Base-by-base conservation (phyloP, 2,888 invertebrate genomes). In the Yponomeuta cagnagella region DNA sequence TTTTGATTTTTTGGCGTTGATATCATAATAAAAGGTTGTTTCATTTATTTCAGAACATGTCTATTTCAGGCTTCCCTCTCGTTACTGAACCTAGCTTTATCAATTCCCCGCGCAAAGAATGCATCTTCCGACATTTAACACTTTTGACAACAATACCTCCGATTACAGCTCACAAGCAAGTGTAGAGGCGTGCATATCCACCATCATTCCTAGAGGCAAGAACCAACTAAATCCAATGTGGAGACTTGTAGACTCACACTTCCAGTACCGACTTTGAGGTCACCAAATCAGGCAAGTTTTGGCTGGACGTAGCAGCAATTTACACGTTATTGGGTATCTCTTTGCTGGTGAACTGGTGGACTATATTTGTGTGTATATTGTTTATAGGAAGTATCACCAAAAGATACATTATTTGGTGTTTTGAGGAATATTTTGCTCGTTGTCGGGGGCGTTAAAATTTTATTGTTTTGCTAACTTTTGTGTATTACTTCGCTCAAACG, bases 141-240 rank as follows among this genome's bases (percentile, higher is more conserved):
- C 52, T 58, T 58, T 58, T 58, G 52, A 58, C 52, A 58, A 58
- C 52, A 58, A 58, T 15, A 58, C 52, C 52, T 15, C 15, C 12
- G 43, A 43, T 43, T 43, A 43, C 9, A 43, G 43, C 9, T 43
- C 43, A 43, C 43, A 8, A 43, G 52, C 52, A 58, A 58, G 52
- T 58, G 52, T 58, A 58, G 15, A 73, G 72, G 73, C 68, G 69
- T 48, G 31, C n/a, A 43, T 68, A 70, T 70, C 69, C 48, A 43
- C 33, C 10, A 66, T 67, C 65, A 70, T 43, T 10, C 48, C 71
- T 69, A 6, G 52, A n/a, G 70, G 70, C 52, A 15, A 58, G 15
- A 58, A 58, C 52, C 15, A 58, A 12, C 2, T 15, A 12, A 58
- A 12, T 58, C 15, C 5, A 58, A 15, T 15, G 52, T 5, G 15